A percentile compares a stretch with the other conserved stretches of the same genome.
phyloP scores from a whole-genome alignment of 2,113 vertebrate genomes.

The Mionectes macconnelli region DNA sequence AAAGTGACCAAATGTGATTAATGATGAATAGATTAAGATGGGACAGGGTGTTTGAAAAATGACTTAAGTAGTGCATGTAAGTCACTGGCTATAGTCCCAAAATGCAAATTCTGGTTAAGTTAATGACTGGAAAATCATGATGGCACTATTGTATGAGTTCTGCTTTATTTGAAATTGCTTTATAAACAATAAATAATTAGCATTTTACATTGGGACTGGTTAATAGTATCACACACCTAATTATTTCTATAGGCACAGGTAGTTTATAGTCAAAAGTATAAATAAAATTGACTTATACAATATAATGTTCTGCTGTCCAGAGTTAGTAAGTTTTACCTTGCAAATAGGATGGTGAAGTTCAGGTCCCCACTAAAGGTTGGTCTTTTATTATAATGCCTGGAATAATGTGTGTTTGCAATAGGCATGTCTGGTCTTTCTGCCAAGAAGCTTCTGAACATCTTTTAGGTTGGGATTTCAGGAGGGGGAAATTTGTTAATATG shows the following conservation, averaged over 20 bases:
- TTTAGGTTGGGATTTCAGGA: constrained; percentile 30
- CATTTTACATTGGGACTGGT: constrained; percentile 54
- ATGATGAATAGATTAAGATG: constrained; percentile 83
- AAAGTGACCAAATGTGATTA: constrained; percentile 84
- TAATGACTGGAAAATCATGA: constrained; percentile 83
- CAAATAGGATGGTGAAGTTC: constrained; percentile 17
- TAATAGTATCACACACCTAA: constrained; percentile 45
- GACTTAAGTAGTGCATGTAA: constrained; percentile 79
- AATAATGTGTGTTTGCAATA: constrained; percentile 30
- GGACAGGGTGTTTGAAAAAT: constrained; percentile 85
- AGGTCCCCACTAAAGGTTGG: constrained; percentile 26
- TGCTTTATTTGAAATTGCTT: constrained; percentile 74
- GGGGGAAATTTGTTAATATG: constrained; percentile 49
- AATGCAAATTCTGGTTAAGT: constrained; percentile 83
- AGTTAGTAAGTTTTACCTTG: not conserved
- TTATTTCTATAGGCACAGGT: constrained; percentile 43
- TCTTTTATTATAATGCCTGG: constrained; percentile 40
- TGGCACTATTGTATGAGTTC: constrained; percentile 63
- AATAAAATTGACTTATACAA: not conserved
- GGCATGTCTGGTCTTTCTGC: constrained; percentile 3
- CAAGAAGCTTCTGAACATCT: constrained; percentile 9
- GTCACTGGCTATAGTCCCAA: constrained; percentile 82
- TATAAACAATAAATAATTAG: constrained; percentile 83
- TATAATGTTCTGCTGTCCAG: not conserved
- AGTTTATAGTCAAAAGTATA: constrained; percentile 13